These are phyloP conservation scores for Cylloceria caligata DNA, from an alignment of 2,888 invertebrate species.

Conservation along the genomic window DNA sequence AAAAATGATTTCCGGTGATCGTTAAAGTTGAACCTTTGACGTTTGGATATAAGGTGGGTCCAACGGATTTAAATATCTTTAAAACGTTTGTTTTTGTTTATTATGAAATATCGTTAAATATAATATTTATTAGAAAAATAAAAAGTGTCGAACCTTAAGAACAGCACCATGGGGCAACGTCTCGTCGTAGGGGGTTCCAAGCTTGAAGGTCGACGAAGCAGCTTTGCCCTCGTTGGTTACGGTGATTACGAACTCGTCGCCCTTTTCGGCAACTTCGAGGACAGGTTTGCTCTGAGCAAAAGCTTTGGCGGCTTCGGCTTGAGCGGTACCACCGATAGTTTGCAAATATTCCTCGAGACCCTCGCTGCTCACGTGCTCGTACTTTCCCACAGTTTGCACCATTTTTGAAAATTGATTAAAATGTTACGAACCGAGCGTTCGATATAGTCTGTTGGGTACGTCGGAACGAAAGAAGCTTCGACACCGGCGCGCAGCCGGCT, in stretches of 20 bases:
- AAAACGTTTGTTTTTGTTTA: no score
- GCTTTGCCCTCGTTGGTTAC: slow-evolving; percentile 79
- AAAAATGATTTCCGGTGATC: no score
- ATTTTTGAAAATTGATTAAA: slow-evolving; percentile 74
- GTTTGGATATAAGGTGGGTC: no score
- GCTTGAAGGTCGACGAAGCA: slow-evolving; percentile 78
- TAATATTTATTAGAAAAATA: no score
- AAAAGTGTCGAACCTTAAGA: slow-evolving; percentile 77
- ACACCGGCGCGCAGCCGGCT: slow-evolving; percentile 57
- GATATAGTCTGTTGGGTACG: slow-evolving; percentile 34
- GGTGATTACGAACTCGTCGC: slow-evolving; percentile 78
- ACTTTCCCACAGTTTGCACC: slow-evolving; percentile 81
- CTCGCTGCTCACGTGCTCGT: slow-evolving; percentile 80
- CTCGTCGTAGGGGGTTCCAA: slow-evolving; percentile 82
- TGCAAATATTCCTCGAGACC: slow-evolving; percentile 82
- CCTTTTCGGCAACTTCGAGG: slow-evolving; percentile 77
- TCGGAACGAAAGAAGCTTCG: slow-evolving; percentile 56
- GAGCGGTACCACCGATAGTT: slow-evolving; percentile 74
- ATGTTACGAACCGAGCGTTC: slow-evolving; percentile 18
- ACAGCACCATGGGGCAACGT: slow-evolving; percentile 79
- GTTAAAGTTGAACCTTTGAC: no score
- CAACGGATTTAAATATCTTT: no score
- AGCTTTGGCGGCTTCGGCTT: slow-evolving; percentile 74
- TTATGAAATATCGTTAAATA: no score
- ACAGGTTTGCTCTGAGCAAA: slow-evolving; percentile 79